phyloP scores from a whole-genome alignment of 30 jellyfish, hydroid and myxozoan genomes.

The Turritopsis rubra region DNA sequence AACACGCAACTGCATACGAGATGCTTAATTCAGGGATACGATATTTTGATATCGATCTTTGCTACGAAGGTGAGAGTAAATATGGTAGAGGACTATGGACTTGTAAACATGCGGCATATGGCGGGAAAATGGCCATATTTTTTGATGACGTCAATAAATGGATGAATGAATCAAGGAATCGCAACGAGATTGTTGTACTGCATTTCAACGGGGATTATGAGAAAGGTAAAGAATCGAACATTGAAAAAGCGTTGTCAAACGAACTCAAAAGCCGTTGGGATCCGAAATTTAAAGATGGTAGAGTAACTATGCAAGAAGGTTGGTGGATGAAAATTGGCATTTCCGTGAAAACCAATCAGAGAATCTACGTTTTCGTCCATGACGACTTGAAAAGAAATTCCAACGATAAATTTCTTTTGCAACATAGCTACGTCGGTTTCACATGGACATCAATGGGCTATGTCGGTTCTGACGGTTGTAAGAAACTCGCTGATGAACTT shows the following conservation, averaged over 20 bases:
- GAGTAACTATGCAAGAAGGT: constrained; percentile 32
- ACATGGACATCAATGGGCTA: constrained; percentile 51
- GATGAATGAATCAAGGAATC: constrained; percentile 42
- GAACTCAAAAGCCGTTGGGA: constrained; percentile 24
- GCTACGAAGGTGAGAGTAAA: constrained; percentile 34
- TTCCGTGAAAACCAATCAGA: constrained; percentile 31
- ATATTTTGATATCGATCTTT: constrained; percentile 57
- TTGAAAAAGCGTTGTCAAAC: constrained; percentile 16
- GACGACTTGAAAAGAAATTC: constrained; percentile 2
- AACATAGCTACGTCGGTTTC: constrained; percentile 46
- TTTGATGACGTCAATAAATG: constrained; percentile 44
- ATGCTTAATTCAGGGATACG: constrained; percentile 52
- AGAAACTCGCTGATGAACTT: constrained; percentile 32
- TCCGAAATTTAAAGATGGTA: constrained; percentile 29
- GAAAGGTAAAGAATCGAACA: constrained; percentile 22
- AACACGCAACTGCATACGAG: constrained; percentile 33
- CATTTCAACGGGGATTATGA: constrained; percentile 61
- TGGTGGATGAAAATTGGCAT: constrained; percentile 41
- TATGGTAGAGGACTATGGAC: constrained; percentile 34
- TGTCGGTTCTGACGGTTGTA: constrained; percentile 36
- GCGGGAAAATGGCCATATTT: constrained; percentile 41
- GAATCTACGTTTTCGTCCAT: constrained; percentile 47
- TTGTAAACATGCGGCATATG: constrained; percentile 54
- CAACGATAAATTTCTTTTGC: constrained; percentile 20
- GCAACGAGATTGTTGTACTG: constrained; percentile 51